Evolutionary conservation across 2,797 vertebrate species (phyloP), one percentile per base, ranked within the genome.

Genomic region (Selene dorsalis): DNA sequence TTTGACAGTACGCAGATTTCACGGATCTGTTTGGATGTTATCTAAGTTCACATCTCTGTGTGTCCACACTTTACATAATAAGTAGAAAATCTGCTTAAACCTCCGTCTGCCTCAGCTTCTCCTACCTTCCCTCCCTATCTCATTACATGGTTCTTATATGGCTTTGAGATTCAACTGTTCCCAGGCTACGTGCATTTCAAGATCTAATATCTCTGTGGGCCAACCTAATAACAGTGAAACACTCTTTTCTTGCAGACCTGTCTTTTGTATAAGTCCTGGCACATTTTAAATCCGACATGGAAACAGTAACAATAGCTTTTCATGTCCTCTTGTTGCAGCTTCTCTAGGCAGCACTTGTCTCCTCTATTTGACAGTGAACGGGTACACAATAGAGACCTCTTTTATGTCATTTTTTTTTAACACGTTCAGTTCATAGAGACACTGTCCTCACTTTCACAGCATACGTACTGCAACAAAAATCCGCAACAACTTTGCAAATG

Each of bases 171-270:
- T 16, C 35, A 39, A 57, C 64, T 69, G 65, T 72, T 76, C 58
- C 69, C 55, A 28, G 61, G 72, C 52, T 41, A 14, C 52, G 6
- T 45, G 48, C 50, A 47, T 56, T n/a, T 73, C 7, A 64, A 43
- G 69, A 61, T 68, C 35, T 55, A 69, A 81, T 39, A 76, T 17
- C 39, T 14, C 59, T 6, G 48, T 66, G 70, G 77, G 77, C 80
- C 35, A 3, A 79, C 28, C 70, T 67, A 58, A 73, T 65, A 55
- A 43, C 50, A 67, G 26, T 53, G 52, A 81, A 79, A 72, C 50
- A 1, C 0, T 45, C 57, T 66, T 39, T 39, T 72, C 50, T 30
- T 58, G 60, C 56, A 48, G 38, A 62, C 30, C 45, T 22, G 20
- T 52, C 50, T 56, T 76, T 69, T 65, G 61, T 63, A 35, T 32